Evolutionary conservation across 1,140 invertebrate genomes (phyloP).

Genomic region (Drosophila ambigua): DNA sequence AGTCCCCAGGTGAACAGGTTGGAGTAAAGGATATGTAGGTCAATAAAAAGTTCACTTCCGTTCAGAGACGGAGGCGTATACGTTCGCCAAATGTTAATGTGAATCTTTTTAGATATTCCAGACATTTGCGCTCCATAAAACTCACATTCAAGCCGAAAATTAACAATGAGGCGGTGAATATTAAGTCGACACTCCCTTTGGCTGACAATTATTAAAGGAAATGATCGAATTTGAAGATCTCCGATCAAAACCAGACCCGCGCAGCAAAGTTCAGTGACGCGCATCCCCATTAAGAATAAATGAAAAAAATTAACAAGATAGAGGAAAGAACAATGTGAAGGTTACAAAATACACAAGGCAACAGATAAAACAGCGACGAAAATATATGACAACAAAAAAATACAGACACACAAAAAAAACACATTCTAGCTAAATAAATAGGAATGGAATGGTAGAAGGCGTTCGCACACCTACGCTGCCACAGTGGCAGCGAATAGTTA

Average conservation of each 20-base stretch:
- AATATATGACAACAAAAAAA: slow-evolving; percentile 25
- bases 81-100: slow-evolving; percentile 26
- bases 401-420: slow-evolving; percentile 52
- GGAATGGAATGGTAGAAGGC: slow-evolving; percentile 27
- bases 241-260: neutral
- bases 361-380: slow-evolving; percentile 61
- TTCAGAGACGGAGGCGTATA: slow-evolving; percentile 30
- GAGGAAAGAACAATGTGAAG: slow-evolving; percentile 59
- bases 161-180: slow-evolving; percentile 23
- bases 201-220: slow-evolving; percentile 15
- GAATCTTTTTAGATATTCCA: slow-evolving; percentile 53
- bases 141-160: slow-evolving; percentile 46
- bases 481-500: slow-evolving; percentile 53
- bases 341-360: slow-evolving; percentile 73
- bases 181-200: slow-evolving; percentile 14
- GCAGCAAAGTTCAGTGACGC: slow-evolving; percentile 52
- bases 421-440: slow-evolving; percentile 61
- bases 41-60: slow-evolving; percentile 1
- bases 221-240: slow-evolving; percentile 14
- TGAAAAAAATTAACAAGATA: slow-evolving; percentile 38
- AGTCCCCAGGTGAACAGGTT: slow-evolving; percentile 15
- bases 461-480: slow-evolving; percentile 56
- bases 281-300: slow-evolving; percentile 30
- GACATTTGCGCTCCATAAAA: slow-evolving; percentile 53
- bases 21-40: slow-evolving; percentile 12